Percentiles rank a stretch among this genome's conserved stretches.
Evolutionary conservation across 2,888 invertebrate genomes (phyloP).

Genomic region (Anagyrus pseudococci): DNA sequence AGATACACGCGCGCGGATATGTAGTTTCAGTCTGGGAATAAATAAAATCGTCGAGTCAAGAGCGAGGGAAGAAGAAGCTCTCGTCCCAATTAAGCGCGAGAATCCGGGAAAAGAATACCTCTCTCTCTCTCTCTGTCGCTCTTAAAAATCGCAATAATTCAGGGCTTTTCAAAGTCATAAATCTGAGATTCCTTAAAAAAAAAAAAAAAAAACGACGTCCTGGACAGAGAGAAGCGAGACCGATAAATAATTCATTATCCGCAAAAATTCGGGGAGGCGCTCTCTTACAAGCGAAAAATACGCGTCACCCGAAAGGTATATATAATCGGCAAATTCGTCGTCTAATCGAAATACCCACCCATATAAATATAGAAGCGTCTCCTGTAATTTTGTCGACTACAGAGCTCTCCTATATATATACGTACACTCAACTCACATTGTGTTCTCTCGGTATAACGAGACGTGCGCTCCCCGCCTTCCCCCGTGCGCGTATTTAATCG

Average conservation of each 20-base stretch:
- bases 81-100: constrained; percentile 10
- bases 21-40: no score
- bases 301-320: not conserved
- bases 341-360: not conserved
- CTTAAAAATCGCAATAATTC: not conserved
- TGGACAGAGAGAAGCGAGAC: not conserved
- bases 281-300: not conserved
- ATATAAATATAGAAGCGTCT: not conserved
- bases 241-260: constrained; percentile 18
- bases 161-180: not conserved
- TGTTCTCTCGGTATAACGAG: constrained; percentile 17
- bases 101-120: not conserved
- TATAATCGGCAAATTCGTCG: not conserved
- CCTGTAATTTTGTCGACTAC: not conserved
- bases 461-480: no score
- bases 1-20: no score
- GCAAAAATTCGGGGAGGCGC: no score
- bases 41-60: no score
- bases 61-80: no score
- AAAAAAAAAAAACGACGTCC: constrained; percentile 6
- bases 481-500: constrained; percentile 17
- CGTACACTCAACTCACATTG: constrained; percentile 8
- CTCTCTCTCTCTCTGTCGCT: not conserved
- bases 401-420: no score
- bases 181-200: no score